A percentile compares a stretch with the other conserved stretches of the same genome.
Evolutionary conservation across 2,797 vertebrate species (phyloP).

Genomic region (Mus caroli): DNA sequence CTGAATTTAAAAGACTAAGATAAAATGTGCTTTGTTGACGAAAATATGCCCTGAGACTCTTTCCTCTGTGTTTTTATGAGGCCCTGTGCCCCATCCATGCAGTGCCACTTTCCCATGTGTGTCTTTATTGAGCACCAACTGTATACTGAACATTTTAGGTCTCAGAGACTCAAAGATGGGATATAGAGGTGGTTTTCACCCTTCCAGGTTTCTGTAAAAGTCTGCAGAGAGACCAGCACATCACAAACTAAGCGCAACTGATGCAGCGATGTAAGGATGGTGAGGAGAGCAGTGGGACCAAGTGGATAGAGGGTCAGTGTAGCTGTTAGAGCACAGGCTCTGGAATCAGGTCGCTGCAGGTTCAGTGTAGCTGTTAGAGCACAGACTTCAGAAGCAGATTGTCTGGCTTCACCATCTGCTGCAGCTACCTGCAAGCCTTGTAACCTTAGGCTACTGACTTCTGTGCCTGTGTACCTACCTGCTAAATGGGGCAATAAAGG

Average conservation of each 20-base stretch:
- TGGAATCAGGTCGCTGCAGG: too few species aligned
- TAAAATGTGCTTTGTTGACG: slow-evolving; percentile 14
- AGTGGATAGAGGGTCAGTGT: not conserved
- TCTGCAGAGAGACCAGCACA: not conserved
- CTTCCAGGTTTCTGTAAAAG: slow-evolving; percentile 12
- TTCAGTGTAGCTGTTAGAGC: too few species aligned
- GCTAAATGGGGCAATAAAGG: slow-evolving; percentile 1
- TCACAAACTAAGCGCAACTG: not conserved
- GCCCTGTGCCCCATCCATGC: not conserved
- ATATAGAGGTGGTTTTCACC: not conserved
- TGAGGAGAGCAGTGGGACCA: not conserved
- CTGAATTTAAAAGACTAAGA: slow-evolving; percentile 12
- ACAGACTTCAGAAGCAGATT: not conserved
- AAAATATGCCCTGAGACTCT: not conserved
- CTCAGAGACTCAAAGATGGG: not conserved
- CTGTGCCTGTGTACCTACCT: slow-evolving; percentile 1
- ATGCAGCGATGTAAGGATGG: not conserved
- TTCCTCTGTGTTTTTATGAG: not conserved
- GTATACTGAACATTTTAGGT: not conserved
- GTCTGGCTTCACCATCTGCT: not conserved
- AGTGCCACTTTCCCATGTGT: not conserved
- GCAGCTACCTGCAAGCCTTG: not conserved
- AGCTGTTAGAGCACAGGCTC: too few species aligned
- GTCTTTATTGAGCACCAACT: not conserved
- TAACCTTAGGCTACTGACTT: slow-evolving; percentile 29